A percentile compares a stretch with the other conserved stretches of the same genome.
Conservation (phyloP, 2,888 invertebrate species). For the Trachelus iudaicus region DNA sequence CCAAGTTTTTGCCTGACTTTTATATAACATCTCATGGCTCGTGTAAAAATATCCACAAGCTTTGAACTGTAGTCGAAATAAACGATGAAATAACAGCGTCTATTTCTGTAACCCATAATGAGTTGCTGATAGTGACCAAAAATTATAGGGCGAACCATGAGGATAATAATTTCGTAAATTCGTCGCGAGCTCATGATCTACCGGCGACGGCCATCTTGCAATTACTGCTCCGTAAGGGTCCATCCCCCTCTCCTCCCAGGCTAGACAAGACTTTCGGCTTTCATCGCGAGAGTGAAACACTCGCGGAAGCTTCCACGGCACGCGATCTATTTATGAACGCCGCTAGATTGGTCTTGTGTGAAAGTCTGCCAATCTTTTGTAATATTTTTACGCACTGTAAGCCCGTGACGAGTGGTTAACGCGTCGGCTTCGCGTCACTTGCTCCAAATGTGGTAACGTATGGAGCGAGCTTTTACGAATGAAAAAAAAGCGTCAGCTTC, state of each 20-base stretch:
- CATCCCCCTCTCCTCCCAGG: too few species aligned
- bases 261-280: not conserved
- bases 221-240: not conserved
- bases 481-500: not conserved
- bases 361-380: not conserved
- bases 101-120: conserved; percentile 46
- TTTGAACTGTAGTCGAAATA: conserved; percentile 39
- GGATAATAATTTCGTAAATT: not conserved
- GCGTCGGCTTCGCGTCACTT: not conserved
- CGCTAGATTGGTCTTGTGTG: not conserved
- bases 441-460: not conserved
- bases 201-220: not conserved
- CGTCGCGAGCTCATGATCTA: not conserved
- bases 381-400: not conserved
- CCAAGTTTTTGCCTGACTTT: conserved; percentile 27
- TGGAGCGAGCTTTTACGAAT: not conserved
- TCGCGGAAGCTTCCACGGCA: not conserved
- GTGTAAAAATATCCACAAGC: conserved; percentile 41
- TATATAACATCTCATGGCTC: conserved; percentile 46
- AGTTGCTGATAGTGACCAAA: conserved; percentile 23
- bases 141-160: conserved; percentile 15
- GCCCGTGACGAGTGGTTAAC: not conserved
- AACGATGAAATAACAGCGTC: conserved; percentile 45
- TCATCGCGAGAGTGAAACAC: not conserved
- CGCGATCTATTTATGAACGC: not conserved